Base-by-base conservation (phyloP, 2,113 vertebrate species). In the Scomber scombrus region DNA sequence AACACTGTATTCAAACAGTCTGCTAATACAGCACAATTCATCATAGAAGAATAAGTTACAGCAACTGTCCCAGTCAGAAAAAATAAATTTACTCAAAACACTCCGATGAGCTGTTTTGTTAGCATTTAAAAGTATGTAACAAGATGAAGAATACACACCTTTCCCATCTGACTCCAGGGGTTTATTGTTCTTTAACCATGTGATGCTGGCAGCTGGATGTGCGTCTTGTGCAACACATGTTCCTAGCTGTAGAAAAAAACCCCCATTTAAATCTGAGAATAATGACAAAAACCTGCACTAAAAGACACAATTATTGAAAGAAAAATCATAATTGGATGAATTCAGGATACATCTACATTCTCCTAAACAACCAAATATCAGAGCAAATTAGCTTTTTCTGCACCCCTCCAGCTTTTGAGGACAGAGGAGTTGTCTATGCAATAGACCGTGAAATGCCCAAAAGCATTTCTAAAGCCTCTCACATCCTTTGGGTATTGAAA, bases 131-230 rank as follows among this genome's bases (percentile, higher is more conserved):
- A 31, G 55, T 26, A 67, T 52, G 50, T 19, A 57, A 60, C 21
- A 47, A 4, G 7, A 58, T 40, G 58, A 47, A 14, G 57, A 23
- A 72, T 11, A 89, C 91, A 0, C 80, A 99, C 98, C 95, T 95
- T 94, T 94, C 16, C 93, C 95, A 76, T 95, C 50, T 0, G 91
- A 84, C n/a, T 91, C 78, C 77, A 98, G 81, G 26, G 93, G 84
- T 81, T 88, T 90, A 21, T 95, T 95, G 0, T 97, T 96, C 86
- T 90, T 96, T 62, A 96, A 94, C 98, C 98, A 99, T 0, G 93
- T 96, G 78, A 99, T 94, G 14, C 95, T 95, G 81, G 94, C 96
- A 52, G 95, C 89, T 0, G 98, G 98, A 74, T 96, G 97, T 82
- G 96, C 95, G 1, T 96, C 95, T 82, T 93, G 87, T 4, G 96